Base-by-base conservation (phyloP, 2,797 vertebrate genomes). In the Phalloptychus januarius region DNA sequence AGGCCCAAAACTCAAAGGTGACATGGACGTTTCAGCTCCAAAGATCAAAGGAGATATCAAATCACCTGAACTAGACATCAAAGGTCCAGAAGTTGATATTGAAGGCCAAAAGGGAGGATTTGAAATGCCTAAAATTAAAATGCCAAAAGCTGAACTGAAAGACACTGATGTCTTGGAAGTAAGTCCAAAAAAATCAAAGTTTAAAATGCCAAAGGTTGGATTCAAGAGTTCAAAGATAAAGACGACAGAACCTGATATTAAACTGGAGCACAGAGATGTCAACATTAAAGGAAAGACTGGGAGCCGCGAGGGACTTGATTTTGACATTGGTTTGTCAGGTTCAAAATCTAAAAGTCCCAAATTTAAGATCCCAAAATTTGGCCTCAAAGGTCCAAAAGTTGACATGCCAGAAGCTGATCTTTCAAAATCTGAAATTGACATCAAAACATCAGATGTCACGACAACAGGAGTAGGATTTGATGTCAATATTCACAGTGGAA, bases 331-430 rank as follows among this genome's bases (percentile, higher is more conserved):
- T 56, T 71, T 61, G 38, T 71, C 72, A 75, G 58, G 91, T 79
- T 90, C 92, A 76, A 89, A 94, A 71, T 71, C 74, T 13, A 86
- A 96, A 95, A 80, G 94, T 92, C 36, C 77, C 0, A 97, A 96
- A 87, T 93, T 96, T 70, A 97, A 96, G 44, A 81, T 85, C 72
- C 83, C 89, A 52, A 38, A 36, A 6, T 79, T 85, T 76, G 78
- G 71, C 0, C n/a, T 42, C 11, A 63, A 76, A 48, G 28, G 36
- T 10, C 33, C 63, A 16, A 76, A 52, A 13, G 31, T 88, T 11
- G 87, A 88, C 71, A 80, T 82, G 28, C 86, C 95, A n/a, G 67
- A 70, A 44, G 2, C 23, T n/a, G 40, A 44, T 40, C 36, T 40
- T 38, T 12, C 63, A 25, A 38, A 65, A 20, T 82, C 20, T 81